Base-by-base conservation (phyloP, 2,113 vertebrate species). In the Conger conger region DNA sequence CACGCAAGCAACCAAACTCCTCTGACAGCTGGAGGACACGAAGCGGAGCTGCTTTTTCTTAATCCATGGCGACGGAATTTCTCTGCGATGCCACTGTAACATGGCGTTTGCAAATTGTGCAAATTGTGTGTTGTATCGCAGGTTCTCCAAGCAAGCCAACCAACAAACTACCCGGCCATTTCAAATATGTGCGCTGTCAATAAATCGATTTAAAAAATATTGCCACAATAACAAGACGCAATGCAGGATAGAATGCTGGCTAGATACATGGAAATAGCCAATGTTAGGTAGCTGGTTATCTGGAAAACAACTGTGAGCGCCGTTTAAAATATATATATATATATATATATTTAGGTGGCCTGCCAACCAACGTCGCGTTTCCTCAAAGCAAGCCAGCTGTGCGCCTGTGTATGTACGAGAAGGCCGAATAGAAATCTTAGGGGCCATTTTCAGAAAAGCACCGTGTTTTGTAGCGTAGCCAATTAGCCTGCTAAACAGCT, bases 401-500 rank as follows among this genome's bases (percentile, higher is more conserved):
- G 23, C 5, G 38, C 38, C 42, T 50, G 27, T 79, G 13, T 27
- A 40, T 79, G 16, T 8, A 16, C 23, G 42, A n/a, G 79, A 17
- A 81, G 79, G 79, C 79, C 79, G 53, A 16, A 7, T 27, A 81
- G 80, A 57, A 35, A 20, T 76, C 63, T 76, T 17, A n/a, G 82
- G 38, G 40, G 60, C 82, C 82, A 76, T 83, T 83, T 83, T 76
- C 80, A 36, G 50, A 42, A 57, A 82, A 36, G 4, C 11, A 17
- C 30, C 35, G 4, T 2, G 36, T 73, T 73, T 73, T 68, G 60
- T n/a, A 16, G 60, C 11, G 68, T 11, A 73, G 9, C 68, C n/a
- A 73, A 73, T 33, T 73, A 33, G 60, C 60, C 33, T n/a, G 9
- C 68, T 73, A 73, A 9, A 23, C n/a, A 9, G 27, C 11, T 33